These are phyloP conservation scores for Neoitamus cyanurus DNA, from an alignment of 2,888 invertebrate genomes.

Conservation along the genomic window DNA sequence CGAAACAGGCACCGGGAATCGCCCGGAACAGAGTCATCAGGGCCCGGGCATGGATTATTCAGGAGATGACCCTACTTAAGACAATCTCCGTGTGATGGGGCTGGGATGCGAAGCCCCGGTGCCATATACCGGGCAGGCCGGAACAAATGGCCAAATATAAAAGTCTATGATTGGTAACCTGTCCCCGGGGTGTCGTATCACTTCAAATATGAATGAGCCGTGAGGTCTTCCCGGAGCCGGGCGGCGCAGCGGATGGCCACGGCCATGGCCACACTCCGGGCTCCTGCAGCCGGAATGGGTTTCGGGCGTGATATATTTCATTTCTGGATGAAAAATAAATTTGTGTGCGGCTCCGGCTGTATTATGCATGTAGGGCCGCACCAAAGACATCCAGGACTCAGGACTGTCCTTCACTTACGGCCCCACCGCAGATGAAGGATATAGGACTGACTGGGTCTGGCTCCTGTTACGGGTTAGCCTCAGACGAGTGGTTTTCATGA, in stretches of 20 bases:
- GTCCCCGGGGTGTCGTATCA: constrained; percentile 53
- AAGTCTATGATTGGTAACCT: constrained; percentile 54
- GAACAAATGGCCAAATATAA: constrained; percentile 49
- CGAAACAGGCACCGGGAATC: neutral
- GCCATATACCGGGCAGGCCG: neutral
- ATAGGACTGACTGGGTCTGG: neutral
- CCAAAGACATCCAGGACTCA: neutral
- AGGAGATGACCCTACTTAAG: constrained; percentile 46
- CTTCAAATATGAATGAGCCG: constrained; percentile 46
- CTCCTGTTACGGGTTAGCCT: constrained; percentile 25
- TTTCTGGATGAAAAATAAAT: constrained; percentile 39
- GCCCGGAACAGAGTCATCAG: constrained; percentile 22
- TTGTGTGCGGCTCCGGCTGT: constrained; percentile 14
- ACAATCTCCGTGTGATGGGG: constrained; percentile 21
- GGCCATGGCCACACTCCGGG: neutral
- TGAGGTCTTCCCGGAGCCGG: constrained; percentile 17
- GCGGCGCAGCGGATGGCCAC: neutral
- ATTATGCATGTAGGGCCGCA: constrained; percentile 30
- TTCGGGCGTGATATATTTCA: constrained; percentile 44
- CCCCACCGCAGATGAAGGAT: constrained; percentile 6
- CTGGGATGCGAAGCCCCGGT: neutral
- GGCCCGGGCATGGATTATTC: constrained; percentile 39
- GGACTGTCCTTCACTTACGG: constrained; percentile 36
- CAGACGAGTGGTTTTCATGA: constrained; percentile 46
- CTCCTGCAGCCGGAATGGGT: neutral